phyloP scores from a whole-genome alignment of 2,797 vertebrate genomes.

The Sebastes minor region DNA sequence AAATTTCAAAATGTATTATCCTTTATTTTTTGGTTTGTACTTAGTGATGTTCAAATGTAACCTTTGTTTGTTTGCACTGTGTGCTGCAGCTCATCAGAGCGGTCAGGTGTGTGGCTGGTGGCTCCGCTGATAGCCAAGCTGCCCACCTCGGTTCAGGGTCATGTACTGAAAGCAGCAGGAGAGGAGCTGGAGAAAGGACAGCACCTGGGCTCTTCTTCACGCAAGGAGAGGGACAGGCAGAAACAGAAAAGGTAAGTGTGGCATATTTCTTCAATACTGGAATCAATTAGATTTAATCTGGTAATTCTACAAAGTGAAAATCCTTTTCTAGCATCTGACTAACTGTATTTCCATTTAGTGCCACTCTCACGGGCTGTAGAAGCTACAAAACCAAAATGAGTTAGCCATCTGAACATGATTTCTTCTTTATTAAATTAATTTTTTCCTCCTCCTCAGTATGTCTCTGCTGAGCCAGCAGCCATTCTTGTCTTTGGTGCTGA shows the following conservation, averaged over 20 bases:
- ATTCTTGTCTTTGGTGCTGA: constrained; percentile 95
- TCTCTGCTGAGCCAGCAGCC: constrained; percentile 98
- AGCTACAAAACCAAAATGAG: background rate
- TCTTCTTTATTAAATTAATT: background rate
- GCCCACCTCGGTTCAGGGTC: constrained; percentile 96
- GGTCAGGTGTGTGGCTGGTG: constrained; percentile 98
- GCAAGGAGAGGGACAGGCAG: constrained; percentile 98
- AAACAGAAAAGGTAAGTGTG: constrained; percentile 93
- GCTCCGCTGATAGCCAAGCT: constrained; percentile 97
- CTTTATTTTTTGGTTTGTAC: background rate
- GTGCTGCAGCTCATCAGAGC: constrained; percentile 89
- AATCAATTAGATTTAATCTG: background rate
- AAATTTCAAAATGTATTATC: too few species aligned
- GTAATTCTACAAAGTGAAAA: background rate
- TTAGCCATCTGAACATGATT: background rate
- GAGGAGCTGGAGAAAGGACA: constrained; percentile 99
- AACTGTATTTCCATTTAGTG: background rate
- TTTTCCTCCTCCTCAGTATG: constrained; percentile 84
- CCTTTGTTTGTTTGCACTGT: background rate
- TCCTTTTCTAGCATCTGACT: background rate
- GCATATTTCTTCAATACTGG: background rate
- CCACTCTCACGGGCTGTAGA: too few species aligned
- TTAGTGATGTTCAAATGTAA: background rate
- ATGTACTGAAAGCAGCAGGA: constrained; percentile 96
- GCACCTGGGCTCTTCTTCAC: constrained; percentile 93